Conservation (phyloP, 2,797 vertebrate species). For the Harpia harpyja region DNA sequence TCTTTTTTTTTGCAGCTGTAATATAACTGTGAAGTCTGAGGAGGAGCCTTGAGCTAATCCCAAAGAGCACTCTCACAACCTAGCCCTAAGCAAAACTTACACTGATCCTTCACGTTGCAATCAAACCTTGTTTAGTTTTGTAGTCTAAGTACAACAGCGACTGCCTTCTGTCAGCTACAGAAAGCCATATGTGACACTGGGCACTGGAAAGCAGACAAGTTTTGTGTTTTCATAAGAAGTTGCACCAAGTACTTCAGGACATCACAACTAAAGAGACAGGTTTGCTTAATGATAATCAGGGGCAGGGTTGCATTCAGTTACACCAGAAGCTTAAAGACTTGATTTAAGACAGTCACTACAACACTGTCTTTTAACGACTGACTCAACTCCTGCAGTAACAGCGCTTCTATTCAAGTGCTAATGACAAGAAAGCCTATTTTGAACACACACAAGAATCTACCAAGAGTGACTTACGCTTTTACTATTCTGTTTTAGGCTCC, state of each 20-base stretch:
- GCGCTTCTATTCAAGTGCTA: accelerated
- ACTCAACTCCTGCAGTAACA: not conserved
- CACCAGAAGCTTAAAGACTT: not conserved
- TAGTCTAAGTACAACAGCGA: not conserved
- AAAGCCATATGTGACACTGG: not conserved
- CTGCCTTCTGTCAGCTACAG: constrained; percentile 31
- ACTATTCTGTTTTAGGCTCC: not conserved
- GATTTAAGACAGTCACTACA: not conserved
- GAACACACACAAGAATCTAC: not conserved
- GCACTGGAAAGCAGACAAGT: not conserved
- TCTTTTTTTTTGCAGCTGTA: not conserved
- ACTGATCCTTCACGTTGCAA: not conserved
- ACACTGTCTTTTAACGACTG: not conserved
- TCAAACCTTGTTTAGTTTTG: constrained; percentile 22
- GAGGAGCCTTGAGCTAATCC: not conserved
- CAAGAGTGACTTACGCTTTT: not conserved
- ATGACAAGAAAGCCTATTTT: not conserved
- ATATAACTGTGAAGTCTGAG: not conserved
- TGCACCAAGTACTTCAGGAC: not conserved
- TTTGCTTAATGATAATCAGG: not conserved
- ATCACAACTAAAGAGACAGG: not conserved
- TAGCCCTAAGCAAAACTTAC: not conserved
- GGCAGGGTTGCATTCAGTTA: not conserved
- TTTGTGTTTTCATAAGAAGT: not conserved
- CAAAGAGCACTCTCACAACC: not conserved